Evolutionary conservation across 1,140 invertebrate species (phyloP).

Genomic region (Chrysoperla carnea): DNA sequence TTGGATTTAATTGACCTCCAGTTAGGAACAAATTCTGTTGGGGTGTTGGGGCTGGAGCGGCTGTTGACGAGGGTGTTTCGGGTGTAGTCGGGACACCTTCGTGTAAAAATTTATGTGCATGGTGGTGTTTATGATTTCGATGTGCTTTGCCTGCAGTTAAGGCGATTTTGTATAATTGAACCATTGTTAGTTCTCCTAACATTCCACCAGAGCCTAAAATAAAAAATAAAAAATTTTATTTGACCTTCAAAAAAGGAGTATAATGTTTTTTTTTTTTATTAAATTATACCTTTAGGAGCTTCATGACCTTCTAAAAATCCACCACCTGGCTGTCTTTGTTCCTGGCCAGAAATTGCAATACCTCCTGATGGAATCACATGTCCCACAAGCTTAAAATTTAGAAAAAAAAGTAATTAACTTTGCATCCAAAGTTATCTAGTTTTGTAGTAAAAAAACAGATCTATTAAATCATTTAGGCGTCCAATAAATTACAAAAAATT

Average conservation of each 20-base stretch:
- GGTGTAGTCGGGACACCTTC: conserved; percentile 44
- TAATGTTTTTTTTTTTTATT: background rate
- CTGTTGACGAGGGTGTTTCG: conserved; percentile 34
- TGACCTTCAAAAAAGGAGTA: background rate
- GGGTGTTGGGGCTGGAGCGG: conserved; percentile 25
- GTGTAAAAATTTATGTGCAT: conserved; percentile 58
- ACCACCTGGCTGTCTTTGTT: conserved; percentile 37
- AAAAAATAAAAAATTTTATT: conserved; percentile 5
- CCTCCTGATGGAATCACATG: conserved; percentile 59
- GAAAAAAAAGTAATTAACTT: background rate
- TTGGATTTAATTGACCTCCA: conserved; percentile 45
- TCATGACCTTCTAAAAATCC: conserved; percentile 34
- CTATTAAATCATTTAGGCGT: too few relatives aligned
- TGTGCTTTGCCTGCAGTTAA: conserved; percentile 66
- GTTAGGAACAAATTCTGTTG: conserved; percentile 40
- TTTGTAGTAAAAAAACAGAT: too few relatives aligned
- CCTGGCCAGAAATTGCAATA: conserved; percentile 50
- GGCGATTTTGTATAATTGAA: conserved; percentile 59
- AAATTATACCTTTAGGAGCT: conserved; percentile 27
- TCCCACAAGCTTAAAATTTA: conserved; percentile 44
- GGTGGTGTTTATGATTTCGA: conserved; percentile 67
- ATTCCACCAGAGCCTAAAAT: conserved; percentile 41
- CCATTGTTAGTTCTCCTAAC: conserved; percentile 57
- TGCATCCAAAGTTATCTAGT: too few relatives aligned
- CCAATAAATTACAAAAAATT: too few relatives aligned